Base-by-base conservation (phyloP, 1,140 invertebrate genomes). In the Brachionus plicatilis region DNA sequence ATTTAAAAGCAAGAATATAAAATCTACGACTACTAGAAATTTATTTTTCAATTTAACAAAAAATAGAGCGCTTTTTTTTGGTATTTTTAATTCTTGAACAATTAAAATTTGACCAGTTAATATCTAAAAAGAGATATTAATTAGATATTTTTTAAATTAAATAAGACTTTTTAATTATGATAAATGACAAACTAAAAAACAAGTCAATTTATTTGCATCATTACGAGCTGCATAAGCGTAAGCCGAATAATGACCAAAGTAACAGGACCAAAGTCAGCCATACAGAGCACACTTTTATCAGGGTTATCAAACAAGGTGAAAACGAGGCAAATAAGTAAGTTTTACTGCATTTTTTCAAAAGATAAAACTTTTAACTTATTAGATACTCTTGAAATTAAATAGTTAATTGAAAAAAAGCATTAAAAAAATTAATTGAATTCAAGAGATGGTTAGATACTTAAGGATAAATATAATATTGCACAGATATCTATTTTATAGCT, bases 381-480 rank as follows among this genome's bases (percentile, higher is more conserved):
- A 60, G 20, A 60, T 60, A 8, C 53, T 60, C 53, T 60, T 60
- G n/a, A 60, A 60, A 60, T 60, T 24, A 27, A 60, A 47, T 17
- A 60, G 53, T 60, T 60, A 60, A 60, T 60, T 60, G 53, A 60
- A 60, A 60, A 60, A 60, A 60, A 60, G 53, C 53, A 60, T 60
- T 60, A 24, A 60, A 60, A 60, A 17, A 60, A 60, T 60, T 27
- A 60, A 60, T 60, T 60, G 53, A 7, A 60, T 60, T 60, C 8
- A 27, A 60, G 53, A 20, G 8, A 60, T 60, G 53, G 8, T 60
- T 60, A 5, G 17, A 60, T 60, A 60, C n/a, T 24, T 60, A 60
- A 24, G 17, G 20, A 20, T 60, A 6, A 60, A 60, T 60, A 60
- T 60, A 60, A 60, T 20, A 60, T 24, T 60, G 53, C 53, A 60